phyloP scores from a whole-genome alignment of 2,113 vertebrate genomes.

The Periophthalmodon schlosseri region DNA sequence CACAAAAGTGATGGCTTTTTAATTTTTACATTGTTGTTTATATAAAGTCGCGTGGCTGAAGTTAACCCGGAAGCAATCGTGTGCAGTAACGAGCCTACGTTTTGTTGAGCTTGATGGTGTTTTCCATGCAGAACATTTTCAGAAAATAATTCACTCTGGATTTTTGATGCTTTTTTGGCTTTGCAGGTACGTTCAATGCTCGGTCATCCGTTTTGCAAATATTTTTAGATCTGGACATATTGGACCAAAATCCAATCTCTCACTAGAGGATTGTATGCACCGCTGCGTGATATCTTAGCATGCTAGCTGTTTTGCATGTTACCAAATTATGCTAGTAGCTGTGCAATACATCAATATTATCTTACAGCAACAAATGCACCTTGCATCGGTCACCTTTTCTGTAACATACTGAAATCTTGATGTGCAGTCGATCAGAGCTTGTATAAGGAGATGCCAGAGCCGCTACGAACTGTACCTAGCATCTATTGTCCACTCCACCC shows the following conservation, averaged over 20 bases:
- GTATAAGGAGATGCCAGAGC: not conserved
- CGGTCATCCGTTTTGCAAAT: not conserved
- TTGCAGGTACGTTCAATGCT: not conserved
- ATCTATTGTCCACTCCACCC: not conserved
- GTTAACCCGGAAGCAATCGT: not conserved
- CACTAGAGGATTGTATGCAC: not conserved
- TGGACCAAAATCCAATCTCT: not conserved
- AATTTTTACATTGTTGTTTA: too few species aligned
- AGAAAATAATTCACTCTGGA: not conserved
- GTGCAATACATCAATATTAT: not conserved
- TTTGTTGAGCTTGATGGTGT: not conserved
- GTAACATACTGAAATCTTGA: not conserved
- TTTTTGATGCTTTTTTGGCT: not conserved
- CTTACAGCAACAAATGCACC: not conserved
- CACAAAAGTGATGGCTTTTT: too few species aligned
- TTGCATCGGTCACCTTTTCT: not conserved
- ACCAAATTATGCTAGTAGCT: not conserved
- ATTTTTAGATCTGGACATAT: not conserved
- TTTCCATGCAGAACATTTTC: not conserved
- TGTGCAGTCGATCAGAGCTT: not conserved
- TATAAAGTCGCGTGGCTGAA: not conserved
- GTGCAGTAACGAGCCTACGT: not conserved
- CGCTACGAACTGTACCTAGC: not conserved
- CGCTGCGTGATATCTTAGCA: not conserved
- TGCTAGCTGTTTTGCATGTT: constrained; percentile 1